These are phyloP conservation scores for Leptocoma aspasia DNA, from an alignment of 2,113 vertebrate genomes.

Conservation along the genomic window DNA sequence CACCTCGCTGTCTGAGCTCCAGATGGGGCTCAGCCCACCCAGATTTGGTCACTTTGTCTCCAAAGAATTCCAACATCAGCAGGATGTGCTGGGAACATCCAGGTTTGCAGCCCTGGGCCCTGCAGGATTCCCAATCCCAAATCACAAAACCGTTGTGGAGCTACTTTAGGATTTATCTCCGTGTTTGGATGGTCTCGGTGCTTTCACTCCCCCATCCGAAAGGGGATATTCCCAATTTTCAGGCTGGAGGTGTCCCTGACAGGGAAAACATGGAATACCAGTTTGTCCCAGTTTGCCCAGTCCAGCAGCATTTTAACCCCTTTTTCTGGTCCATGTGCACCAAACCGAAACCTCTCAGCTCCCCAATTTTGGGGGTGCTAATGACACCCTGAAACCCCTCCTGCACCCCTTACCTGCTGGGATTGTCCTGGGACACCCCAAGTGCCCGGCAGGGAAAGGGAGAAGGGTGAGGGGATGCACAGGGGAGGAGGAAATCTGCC, in stretches of 20 bases:
- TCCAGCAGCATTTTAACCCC: background rate
- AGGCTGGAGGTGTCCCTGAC: background rate
- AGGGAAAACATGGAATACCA: accelerated
- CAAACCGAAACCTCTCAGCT: background rate
- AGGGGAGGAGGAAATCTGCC: background rate
- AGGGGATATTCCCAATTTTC: background rate
- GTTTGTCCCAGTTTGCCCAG: background rate
- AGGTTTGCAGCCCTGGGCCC: background rate
- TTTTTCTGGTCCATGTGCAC: accelerated
- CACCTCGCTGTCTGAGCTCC: accelerated
- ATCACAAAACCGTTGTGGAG: background rate
- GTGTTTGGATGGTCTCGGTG: accelerated
- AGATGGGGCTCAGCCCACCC: background rate
- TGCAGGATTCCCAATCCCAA: background rate
- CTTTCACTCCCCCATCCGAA: background rate
- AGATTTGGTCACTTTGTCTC: background rate
- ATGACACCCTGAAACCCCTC: background rate
- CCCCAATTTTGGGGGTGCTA: too few relatives aligned
- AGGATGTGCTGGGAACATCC: background rate
- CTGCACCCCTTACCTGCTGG: background rate
- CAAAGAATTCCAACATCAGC: accelerated
- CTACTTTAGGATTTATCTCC: background rate
- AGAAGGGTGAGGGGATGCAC: background rate
- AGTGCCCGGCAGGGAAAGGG: background rate
- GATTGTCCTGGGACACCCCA: background rate